Evolutionary conservation across 2,797 vertebrate species (phyloP).

Genomic region (Tangara arthus): DNA sequence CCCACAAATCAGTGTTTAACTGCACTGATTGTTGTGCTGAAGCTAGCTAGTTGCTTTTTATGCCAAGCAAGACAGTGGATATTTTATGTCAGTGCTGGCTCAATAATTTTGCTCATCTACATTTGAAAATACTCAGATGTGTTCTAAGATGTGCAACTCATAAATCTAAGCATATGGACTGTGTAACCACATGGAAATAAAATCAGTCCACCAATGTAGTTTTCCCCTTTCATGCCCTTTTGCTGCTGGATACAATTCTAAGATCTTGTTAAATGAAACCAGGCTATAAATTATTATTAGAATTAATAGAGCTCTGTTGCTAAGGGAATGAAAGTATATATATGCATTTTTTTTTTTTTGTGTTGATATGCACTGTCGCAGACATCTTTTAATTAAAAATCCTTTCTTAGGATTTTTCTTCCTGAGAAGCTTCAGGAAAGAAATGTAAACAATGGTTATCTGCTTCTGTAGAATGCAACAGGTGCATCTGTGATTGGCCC

Average conservation of each 20-base stretch:
- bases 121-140: constrained; percentile 25
- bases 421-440: too few relatives aligned
- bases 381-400: too few relatives aligned
- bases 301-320: constrained; percentile 54
- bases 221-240: constrained; percentile 3
- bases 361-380: background rate
- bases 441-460: too few relatives aligned
- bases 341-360: too few relatives aligned
- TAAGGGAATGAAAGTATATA: background rate
- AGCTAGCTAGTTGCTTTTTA: background rate
- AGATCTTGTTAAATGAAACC: constrained; percentile 36
- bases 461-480: too few relatives aligned
- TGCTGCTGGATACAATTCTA: constrained; percentile 33
- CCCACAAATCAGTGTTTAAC: constrained; percentile 2
- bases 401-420: too few relatives aligned
- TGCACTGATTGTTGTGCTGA: background rate
- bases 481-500: too few relatives aligned
- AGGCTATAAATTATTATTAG: constrained; percentile 60
- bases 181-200: constrained; percentile 1
- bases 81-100: background rate
- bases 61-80: background rate
- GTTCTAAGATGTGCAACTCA: background rate
- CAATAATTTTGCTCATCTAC: background rate
- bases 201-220: constrained; percentile 25
- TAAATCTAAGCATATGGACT: constrained; percentile 28